phyloP scores from a whole-genome alignment of 1,140 invertebrate genomes.

The Drosophila sucinea region DNA sequence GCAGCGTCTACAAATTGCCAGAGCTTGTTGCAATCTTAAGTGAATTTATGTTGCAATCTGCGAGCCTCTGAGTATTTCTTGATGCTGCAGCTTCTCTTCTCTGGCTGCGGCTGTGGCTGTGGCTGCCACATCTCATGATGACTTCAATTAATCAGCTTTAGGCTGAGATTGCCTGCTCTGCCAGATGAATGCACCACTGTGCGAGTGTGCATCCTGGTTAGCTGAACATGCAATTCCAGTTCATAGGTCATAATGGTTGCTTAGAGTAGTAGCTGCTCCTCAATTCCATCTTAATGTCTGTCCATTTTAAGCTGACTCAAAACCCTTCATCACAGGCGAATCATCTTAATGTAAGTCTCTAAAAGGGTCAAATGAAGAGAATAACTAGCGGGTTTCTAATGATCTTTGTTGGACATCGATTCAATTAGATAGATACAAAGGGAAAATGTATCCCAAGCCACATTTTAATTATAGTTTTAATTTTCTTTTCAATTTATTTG shows the following conservation, averaged over 20 bases:
- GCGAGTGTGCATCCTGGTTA: slow-evolving; percentile 5
- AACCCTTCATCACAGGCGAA: too few relatives aligned
- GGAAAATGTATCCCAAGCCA: too few relatives aligned
- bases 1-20: too few relatives aligned
- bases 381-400: too few relatives aligned
- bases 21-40: slow-evolving; percentile 66
- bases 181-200: slow-evolving; percentile 1
- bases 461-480: too few relatives aligned
- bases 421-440: too few relatives aligned
- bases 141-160: slow-evolving; percentile 79
- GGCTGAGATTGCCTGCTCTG: slow-evolving; percentile 64
- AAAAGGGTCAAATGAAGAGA: too few relatives aligned
- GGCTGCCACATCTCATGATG: slow-evolving; percentile 69
- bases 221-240: slow-evolving; percentile 10
- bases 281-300: too few relatives aligned
- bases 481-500: too few relatives aligned
- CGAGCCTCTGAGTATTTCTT: slow-evolving; percentile 5
- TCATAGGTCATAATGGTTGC: background rate
- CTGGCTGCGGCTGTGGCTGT: slow-evolving; percentile 39
- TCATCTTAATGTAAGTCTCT: too few relatives aligned
- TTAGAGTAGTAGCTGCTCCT: background rate
- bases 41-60: slow-evolving; percentile 78
- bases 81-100: slow-evolving; percentile 33
- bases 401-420: too few relatives aligned
- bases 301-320: too few relatives aligned